Conservation (phyloP, 2,888 invertebrate species). For the Cosmorhoe ocellata region DNA sequence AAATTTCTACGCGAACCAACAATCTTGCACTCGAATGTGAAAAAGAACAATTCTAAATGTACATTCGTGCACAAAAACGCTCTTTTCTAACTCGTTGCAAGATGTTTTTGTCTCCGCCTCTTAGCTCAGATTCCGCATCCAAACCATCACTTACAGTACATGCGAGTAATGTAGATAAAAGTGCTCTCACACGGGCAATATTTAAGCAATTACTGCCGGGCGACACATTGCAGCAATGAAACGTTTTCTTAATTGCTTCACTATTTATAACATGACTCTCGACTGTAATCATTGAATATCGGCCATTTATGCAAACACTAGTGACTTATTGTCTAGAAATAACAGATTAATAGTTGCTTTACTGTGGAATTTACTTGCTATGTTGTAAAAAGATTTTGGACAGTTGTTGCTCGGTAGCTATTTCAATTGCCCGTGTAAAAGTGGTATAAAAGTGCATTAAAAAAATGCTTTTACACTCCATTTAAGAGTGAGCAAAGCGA, state of each 20-base stretch:
- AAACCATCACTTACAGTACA: constrained; percentile 38
- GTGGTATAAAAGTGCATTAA: constrained; percentile 56
- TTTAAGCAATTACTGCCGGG: too few species aligned
- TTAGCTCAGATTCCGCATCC: constrained; percentile 37
- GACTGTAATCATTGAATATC: too few species aligned
- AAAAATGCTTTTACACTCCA: constrained; percentile 64
- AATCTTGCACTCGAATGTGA: constrained; percentile 9
- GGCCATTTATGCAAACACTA: too few species aligned
- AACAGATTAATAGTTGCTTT: too few species aligned
- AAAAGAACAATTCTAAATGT: constrained; percentile 21
- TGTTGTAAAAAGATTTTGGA: too few species aligned
- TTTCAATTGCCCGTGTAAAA: too few species aligned
- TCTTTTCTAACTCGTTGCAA: constrained; percentile 28
- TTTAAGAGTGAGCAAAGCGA: constrained; percentile 56
- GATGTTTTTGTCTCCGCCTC: constrained; percentile 36
- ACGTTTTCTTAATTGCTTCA: too few species aligned
- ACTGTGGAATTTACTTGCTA: too few species aligned
- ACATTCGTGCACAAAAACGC: constrained; percentile 24
- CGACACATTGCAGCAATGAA: too few species aligned
- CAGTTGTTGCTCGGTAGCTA: too few species aligned
- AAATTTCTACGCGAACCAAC: constrained; percentile 1
- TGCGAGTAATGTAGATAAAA: constrained; percentile 50
- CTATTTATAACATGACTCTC: too few species aligned
- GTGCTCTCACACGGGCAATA: constrained; percentile 36
- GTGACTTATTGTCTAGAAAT: too few species aligned